A percentile compares a stretch with the other conserved stretches of the same genome.
Evolutionary conservation across 2,888 invertebrate species (phyloP).

Genomic region (Acleris emargana): DNA sequence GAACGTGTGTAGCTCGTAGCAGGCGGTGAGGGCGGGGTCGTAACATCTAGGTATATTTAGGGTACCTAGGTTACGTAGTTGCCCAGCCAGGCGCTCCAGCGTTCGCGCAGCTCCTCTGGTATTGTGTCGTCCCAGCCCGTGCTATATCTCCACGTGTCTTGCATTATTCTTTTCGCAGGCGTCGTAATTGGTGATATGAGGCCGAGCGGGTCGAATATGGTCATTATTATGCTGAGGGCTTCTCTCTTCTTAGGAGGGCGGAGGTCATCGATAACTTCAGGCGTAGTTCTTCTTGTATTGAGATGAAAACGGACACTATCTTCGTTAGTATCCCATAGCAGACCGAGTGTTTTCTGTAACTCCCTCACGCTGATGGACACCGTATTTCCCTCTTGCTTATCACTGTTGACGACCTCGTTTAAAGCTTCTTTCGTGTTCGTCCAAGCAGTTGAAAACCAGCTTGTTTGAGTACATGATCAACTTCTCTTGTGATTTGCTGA

Average conservation of each 20-base stretch:
- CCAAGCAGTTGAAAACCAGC: too few species aligned
- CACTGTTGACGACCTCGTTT: too few species aligned
- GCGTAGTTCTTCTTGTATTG: not conserved
- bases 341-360: too few species aligned
- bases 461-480: too few species aligned
- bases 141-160: not conserved
- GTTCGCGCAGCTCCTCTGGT: not conserved
- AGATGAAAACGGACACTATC: not conserved
- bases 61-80: not conserved
- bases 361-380: too few species aligned
- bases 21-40: not conserved
- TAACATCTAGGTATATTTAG: not conserved
- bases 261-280: not conserved
- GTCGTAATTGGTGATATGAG: not conserved
- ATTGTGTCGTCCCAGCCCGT: not conserved
- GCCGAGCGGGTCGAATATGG: not conserved
- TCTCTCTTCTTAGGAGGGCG: not conserved
- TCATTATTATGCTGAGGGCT: not conserved
- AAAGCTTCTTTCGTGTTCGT: too few species aligned
- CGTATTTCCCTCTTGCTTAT: too few species aligned
- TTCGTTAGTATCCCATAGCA: not conserved
- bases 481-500: too few species aligned
- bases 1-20: not conserved
- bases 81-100: not conserved
- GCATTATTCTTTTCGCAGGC: not conserved